Percentiles rank a stretch among this genome's conserved stretches.
Conservation (phyloP, 2,113 vertebrate species). For the Jacana jacana region DNA sequence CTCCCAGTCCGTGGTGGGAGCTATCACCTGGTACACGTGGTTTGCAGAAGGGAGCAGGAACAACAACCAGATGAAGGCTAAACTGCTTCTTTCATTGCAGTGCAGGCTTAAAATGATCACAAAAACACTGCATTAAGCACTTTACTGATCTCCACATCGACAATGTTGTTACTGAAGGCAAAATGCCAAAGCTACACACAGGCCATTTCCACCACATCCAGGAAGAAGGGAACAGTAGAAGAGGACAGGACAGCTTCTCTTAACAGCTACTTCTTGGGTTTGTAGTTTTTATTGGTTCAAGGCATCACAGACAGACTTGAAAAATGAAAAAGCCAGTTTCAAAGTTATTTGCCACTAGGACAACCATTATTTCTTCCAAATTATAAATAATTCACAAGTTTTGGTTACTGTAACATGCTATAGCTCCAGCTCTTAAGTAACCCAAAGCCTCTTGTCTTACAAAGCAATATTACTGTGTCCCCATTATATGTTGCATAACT, state of each 20-base stretch:
- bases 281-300: background rate
- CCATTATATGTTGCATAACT: conserved; percentile 14
- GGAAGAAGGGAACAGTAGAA: background rate
- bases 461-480: conserved; percentile 5
- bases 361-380: background rate
- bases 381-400: conserved; percentile 35
- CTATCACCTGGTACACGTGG: background rate
- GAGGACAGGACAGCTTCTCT: background rate
- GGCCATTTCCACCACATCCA: background rate
- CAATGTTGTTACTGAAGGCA: rapidly evolving
- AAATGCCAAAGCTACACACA: background rate
- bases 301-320: background rate
- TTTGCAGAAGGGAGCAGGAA: background rate
- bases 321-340: background rate
- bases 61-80: background rate
- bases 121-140: background rate
- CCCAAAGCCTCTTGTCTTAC: conserved; percentile 14
- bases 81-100: background rate
- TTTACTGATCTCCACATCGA: background rate
- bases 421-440: conserved; percentile 17
- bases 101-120: background rate
- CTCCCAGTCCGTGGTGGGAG: rapidly evolving
- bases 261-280: background rate
- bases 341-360: background rate
- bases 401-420: background rate